Evolutionary conservation across 2,888 invertebrate species (phyloP).

Genomic region (Neoscelio sp.): DNA sequence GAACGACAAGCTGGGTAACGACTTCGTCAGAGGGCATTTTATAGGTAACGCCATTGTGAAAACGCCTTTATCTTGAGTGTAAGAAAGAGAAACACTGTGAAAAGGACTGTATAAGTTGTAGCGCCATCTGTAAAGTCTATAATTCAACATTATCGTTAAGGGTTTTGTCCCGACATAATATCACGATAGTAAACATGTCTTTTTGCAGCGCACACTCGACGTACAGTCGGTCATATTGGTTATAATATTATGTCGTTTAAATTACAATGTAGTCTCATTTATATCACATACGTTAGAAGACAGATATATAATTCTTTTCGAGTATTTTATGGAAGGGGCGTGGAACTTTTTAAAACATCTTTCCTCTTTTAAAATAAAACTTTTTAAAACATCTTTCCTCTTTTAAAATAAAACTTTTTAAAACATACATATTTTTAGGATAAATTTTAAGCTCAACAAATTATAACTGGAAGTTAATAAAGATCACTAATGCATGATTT

Average conservation of each 20-base stretch:
- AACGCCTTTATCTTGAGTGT: conserved; percentile 35
- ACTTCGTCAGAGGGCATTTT: conserved; percentile 61
- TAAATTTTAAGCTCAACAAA: too few species aligned
- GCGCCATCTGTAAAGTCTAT: conserved; percentile 61
- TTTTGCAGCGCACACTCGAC: conserved; percentile 32
- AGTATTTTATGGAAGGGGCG: too few species aligned
- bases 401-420: too few species aligned
- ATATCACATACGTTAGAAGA: conserved; percentile 12
- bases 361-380: too few species aligned
- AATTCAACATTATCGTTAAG: conserved; percentile 62
- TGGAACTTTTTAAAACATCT: too few species aligned
- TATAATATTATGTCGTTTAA: conserved; percentile 17
- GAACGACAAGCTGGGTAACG: conserved; percentile 61
- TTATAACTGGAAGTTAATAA: too few species aligned
- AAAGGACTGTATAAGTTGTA: conserved; percentile 44
- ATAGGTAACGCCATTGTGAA: conserved; percentile 56
- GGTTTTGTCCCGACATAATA: conserved; percentile 43
- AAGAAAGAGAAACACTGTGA: conserved; percentile 44
- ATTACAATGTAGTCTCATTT: conserved; percentile 28
- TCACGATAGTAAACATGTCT: conserved; percentile 28
- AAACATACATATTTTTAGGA: too few species aligned
- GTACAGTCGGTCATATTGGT: conserved; percentile 23
- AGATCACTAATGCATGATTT: too few species aligned
- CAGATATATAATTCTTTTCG: too few species aligned
- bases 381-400: too few species aligned